These are phyloP conservation scores for Crenichthys baileyi DNA, from an alignment of 2,797 vertebrate species.

Conservation along the genomic window DNA sequence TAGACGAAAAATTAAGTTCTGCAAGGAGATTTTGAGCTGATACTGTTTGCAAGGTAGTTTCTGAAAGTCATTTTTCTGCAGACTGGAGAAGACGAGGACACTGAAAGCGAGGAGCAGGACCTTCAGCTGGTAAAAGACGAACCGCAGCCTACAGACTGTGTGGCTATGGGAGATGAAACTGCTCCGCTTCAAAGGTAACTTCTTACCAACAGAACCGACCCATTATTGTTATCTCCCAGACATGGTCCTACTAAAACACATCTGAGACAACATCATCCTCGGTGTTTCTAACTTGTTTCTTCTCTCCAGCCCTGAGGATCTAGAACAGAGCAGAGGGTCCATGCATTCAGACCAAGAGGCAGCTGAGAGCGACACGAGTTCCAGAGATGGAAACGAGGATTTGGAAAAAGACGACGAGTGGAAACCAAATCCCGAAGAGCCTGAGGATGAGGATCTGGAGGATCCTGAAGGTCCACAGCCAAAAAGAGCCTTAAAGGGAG, in stretches of 20 bases:
- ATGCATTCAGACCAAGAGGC: accelerated
- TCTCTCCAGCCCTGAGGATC: background rate
- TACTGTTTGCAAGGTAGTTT: background rate
- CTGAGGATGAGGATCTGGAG: background rate
- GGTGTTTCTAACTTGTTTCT: background rate
- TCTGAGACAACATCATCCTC: no score
- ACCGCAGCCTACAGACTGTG: accelerated
- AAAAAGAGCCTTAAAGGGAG: background rate
- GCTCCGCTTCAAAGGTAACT: slow-evolving; percentile 7
- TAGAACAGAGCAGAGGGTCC: accelerated
- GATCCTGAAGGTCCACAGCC: background rate
- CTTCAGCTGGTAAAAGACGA: background rate
- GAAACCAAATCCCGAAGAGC: slow-evolving; percentile 8
- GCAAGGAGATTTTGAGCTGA: background rate
- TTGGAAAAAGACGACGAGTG: slow-evolving; percentile 13
- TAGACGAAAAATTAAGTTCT: background rate
- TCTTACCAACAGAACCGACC: background rate
- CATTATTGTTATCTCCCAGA: background rate
- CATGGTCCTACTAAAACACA: no score
- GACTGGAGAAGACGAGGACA: slow-evolving; percentile 11
- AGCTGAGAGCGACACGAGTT: background rate
- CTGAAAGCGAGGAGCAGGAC: slow-evolving; percentile 1
- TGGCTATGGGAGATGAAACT: background rate
- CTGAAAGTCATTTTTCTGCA: background rate
- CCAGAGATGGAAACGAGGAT: background rate